phyloP scores from a whole-genome alignment of 1,140 invertebrate species.

The Drosophila arawakana region DNA sequence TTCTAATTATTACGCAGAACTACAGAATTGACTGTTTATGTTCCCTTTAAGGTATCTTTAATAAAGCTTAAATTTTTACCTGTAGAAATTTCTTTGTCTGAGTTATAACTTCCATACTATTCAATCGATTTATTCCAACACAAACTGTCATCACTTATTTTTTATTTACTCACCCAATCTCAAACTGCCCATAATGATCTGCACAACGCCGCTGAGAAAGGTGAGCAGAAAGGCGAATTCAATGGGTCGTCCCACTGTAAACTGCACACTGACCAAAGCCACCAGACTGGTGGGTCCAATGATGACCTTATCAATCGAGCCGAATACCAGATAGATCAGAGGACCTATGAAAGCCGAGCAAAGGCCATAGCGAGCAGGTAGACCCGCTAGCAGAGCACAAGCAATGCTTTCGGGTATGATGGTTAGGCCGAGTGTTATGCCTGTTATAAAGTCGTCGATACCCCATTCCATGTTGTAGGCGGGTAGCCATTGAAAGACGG shows the following conservation, averaged over 20 bases:
- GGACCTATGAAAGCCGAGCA: constrained; percentile 87
- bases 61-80: too few relatives aligned
- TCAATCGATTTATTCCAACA: too few relatives aligned
- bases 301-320: constrained; percentile 95
- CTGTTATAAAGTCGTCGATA: constrained; percentile 89
- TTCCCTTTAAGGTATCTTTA: too few relatives aligned
- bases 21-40: too few relatives aligned
- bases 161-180: constrained; percentile 65
- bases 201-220: constrained; percentile 91
- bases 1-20: too few relatives aligned
- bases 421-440: constrained; percentile 91
- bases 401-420: constrained; percentile 94
- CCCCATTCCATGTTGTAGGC: constrained; percentile 87
- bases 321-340: constrained; percentile 94
- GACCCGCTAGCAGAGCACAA: constrained; percentile 90
- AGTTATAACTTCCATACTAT: too few relatives aligned
- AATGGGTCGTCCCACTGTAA: constrained; percentile 89
- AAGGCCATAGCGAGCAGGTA: constrained; percentile 88
- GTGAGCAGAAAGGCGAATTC: constrained; percentile 92
- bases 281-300: constrained; percentile 95
- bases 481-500: constrained; percentile 87
- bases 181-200: constrained; percentile 89
- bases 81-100: too few relatives aligned
- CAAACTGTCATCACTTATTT: neutral
- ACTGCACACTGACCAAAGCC: constrained; percentile 87